Conservation (phyloP, 2,888 invertebrate species). For the Furcula furcula region DNA sequence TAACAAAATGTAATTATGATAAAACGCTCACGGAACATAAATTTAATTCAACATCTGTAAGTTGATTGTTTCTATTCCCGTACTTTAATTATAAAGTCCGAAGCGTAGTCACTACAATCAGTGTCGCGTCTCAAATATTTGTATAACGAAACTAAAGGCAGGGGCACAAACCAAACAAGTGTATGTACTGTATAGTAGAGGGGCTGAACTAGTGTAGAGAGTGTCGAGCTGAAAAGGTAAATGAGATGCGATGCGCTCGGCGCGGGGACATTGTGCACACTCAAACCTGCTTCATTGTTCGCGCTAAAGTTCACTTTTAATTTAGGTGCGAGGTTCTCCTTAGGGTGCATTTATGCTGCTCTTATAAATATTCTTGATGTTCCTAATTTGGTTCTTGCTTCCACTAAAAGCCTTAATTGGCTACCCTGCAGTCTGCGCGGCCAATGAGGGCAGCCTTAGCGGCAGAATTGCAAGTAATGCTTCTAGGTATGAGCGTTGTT, state of each 20-base stretch:
- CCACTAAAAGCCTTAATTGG: too few relatives aligned
- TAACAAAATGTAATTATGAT: too few relatives aligned
- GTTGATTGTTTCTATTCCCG: background rate
- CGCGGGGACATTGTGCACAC: slow-evolving; percentile 58
- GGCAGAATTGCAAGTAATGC: too few relatives aligned
- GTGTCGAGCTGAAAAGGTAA: slow-evolving; percentile 42
- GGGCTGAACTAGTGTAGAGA: slow-evolving; percentile 15
- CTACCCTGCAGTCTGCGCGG: too few relatives aligned
- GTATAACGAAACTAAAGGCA: slow-evolving; percentile 26
- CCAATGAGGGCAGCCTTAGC: too few relatives aligned
- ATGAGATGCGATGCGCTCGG: slow-evolving; percentile 58
- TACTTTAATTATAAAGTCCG: slow-evolving; percentile 2
- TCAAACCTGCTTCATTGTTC: slow-evolving; percentile 53
- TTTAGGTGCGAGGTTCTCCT: slow-evolving; percentile 44
- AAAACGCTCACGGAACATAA: too few relatives aligned
- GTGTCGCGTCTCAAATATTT: slow-evolving; percentile 20
- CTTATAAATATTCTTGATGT: too few relatives aligned
- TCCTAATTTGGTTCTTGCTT: too few relatives aligned
- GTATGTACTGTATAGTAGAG: slow-evolving; percentile 16
- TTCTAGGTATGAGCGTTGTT: too few relatives aligned
- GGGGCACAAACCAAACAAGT: slow-evolving; percentile 20
- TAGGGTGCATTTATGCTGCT: slow-evolving; percentile 6
- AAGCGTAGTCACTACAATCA: slow-evolving; percentile 8
- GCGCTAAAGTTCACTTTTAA: slow-evolving; percentile 64
- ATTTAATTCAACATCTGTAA: background rate